Base-by-base conservation (phyloP, 2,797 vertebrate genomes). In the Cygnus olor region DNA sequence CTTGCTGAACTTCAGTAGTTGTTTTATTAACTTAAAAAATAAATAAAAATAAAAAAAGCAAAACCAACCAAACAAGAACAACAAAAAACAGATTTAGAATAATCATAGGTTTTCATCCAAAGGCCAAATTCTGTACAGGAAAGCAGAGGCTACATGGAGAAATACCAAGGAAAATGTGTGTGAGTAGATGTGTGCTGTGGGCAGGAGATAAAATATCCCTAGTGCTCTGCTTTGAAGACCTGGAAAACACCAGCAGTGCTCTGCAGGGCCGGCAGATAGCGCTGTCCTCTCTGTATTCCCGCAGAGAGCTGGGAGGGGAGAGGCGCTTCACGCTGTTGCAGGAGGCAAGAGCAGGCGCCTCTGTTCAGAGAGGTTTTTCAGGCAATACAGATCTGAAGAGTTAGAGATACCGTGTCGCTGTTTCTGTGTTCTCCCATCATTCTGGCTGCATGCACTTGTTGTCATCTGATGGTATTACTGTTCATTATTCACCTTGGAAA, bases 191-290 rank as follows among this genome's bases (percentile, higher is more conserved):
- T 1, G 42, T 19, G 51, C 9, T 53, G 51, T 15, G 3, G 14
- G 51, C 27, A 53, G 51, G 51, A n/a, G 2, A 1, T 28, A 2
- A 4, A 5, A 32, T 2, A 2, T 0, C 16, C 24, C 44, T 2
- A 30, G 51, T 13, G 72, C 71, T 24, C 4, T 9, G n/a, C n/a
- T 32, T 61, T 9, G 70, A 22, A 4, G 13, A 2, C 19, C 71
- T 1, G 60, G 69, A 2, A 10, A 3, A 1, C 18, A 1, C 1
- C 0, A 2, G 82, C 47, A 36, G 24, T 14, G 5, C 1, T 14
- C 57, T 10, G 24, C 70, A 7, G 18, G 19, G 11, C 90, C 85
- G n/a, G 92, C 88, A 95, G 93, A 40, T 73, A 66, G 92, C 80
- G 92, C 93, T 90, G 45, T 81, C 13, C 20, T 65, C 77, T 38